phyloP scores from a whole-genome alignment of 2,113 vertebrate species.

The Maccullochella peelii region DNA sequence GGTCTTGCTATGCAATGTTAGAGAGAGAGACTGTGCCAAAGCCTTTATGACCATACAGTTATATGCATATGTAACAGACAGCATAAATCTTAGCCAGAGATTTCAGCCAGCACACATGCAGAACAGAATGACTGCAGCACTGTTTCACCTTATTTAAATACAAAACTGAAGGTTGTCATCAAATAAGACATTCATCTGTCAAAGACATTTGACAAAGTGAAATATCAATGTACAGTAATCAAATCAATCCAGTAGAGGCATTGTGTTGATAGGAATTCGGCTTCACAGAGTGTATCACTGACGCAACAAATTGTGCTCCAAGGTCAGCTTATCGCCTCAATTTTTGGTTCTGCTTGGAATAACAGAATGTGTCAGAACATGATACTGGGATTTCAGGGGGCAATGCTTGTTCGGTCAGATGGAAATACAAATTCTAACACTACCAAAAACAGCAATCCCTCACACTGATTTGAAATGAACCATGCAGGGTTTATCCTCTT shows the following conservation, averaged over 20 bases:
- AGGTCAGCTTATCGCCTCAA: slow-evolving; percentile 53
- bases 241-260: slow-evolving; percentile 3
- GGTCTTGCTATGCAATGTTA: slow-evolving; percentile 18
- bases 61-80: background rate
- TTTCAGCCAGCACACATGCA: background rate
- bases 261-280: slow-evolving; percentile 30
- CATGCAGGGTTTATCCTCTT: slow-evolving; percentile 57
- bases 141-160: background rate
- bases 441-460: slow-evolving; percentile 50
- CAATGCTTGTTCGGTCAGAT: slow-evolving; percentile 38
- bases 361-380: slow-evolving; percentile 64
- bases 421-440: slow-evolving; percentile 61
- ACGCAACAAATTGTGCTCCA: slow-evolving; percentile 35
- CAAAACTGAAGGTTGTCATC: background rate
- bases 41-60: slow-evolving; percentile 23
- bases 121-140: background rate
- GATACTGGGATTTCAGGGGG: slow-evolving; percentile 54
- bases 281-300: slow-evolving; percentile 22
- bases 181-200: slow-evolving; percentile 18
- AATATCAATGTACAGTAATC: slow-evolving; percentile 26
- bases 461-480: slow-evolving; percentile 52
- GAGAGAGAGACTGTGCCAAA: slow-evolving; percentile 5
- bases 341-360: slow-evolving; percentile 46
- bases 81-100: slow-evolving; percentile 26
- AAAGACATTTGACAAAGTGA: slow-evolving; percentile 27